phyloP scores from a whole-genome alignment of 2,888 invertebrate genomes.

The Pharmacophagus antenor region DNA sequence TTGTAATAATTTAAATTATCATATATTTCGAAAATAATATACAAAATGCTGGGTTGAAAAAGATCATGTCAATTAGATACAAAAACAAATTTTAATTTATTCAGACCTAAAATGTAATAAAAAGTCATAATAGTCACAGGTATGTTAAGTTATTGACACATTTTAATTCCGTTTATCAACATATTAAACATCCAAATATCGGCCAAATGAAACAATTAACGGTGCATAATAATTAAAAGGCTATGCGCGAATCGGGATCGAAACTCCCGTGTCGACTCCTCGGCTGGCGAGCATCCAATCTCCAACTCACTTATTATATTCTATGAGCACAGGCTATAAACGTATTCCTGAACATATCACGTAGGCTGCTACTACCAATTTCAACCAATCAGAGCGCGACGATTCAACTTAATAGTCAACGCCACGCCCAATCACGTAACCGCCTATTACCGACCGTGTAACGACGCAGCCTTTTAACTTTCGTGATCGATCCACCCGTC shows the following conservation, averaged over 20 bases:
- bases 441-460: slow-evolving; percentile 80
- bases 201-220: slow-evolving; percentile 57
- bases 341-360: slow-evolving; percentile 81
- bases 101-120: no score
- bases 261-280: slow-evolving; percentile 62
- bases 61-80: no score
- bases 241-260: slow-evolving; percentile 63
- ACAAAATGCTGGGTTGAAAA: no score
- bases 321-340: slow-evolving; percentile 77
- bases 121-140: no score
- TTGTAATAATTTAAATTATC: no score
- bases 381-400: slow-evolving; percentile 80
- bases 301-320: slow-evolving; percentile 79
- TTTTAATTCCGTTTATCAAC: background rate
- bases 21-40: no score
- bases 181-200: slow-evolving; percentile 36
- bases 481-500: slow-evolving; percentile 70
- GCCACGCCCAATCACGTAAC: slow-evolving; percentile 81
- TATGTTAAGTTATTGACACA: background rate
- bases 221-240: slow-evolving; percentile 69
- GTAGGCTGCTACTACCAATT: slow-evolving; percentile 79
- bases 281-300: slow-evolving; percentile 72
- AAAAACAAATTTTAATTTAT: no score
- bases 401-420: slow-evolving; percentile 78
- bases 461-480: slow-evolving; percentile 80